These are phyloP conservation scores for Schizotus pectinicornis DNA, from an alignment of 2,888 invertebrate species.

Conservation along the genomic window DNA sequence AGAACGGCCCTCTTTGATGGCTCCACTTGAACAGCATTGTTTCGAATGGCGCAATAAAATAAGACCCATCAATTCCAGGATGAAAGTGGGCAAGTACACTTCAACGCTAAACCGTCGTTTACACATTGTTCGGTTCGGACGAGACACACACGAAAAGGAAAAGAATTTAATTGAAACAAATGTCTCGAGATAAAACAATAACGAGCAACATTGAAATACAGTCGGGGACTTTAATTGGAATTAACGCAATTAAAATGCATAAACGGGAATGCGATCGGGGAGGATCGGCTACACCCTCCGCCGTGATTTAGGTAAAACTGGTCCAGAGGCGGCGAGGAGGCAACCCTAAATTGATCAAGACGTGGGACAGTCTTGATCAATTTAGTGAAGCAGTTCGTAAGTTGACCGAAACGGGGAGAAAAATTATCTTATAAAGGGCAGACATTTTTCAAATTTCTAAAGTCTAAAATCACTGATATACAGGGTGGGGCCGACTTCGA, in stretches of 20 bases:
- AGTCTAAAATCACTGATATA: too few species aligned
- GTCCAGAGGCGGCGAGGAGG: neutral
- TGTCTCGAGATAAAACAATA: constrained; percentile 19
- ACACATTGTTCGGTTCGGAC: constrained; percentile 14
- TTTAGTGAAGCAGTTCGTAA: too few species aligned
- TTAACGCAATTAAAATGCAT: constrained; percentile 31
- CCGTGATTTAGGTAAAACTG: constrained; percentile 22
- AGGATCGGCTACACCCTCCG: constrained; percentile 25
- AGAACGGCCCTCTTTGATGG: constrained; percentile 36
- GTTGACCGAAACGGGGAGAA: too few species aligned
- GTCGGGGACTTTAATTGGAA: constrained; percentile 30
- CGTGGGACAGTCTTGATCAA: neutral
- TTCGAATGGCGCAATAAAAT: constrained; percentile 46
- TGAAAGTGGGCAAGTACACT: constrained; percentile 32
- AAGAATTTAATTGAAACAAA: neutral
- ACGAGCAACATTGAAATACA: constrained; percentile 20
- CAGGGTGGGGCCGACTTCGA: too few species aligned
- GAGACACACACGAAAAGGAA: neutral
- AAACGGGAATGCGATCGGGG: constrained; percentile 30
- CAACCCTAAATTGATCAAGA: neutral
- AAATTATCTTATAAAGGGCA: too few species aligned
- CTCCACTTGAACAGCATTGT: constrained; percentile 41
- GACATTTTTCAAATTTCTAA: too few species aligned
- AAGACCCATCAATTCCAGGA: constrained; percentile 41
- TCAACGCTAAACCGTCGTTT: constrained; percentile 22